A percentile compares a stretch with the other conserved stretches of the same genome.
These are phyloP conservation scores for Perccottus glenii DNA, from an alignment of 2,113 vertebrate genomes.

Conservation along the genomic window DNA sequence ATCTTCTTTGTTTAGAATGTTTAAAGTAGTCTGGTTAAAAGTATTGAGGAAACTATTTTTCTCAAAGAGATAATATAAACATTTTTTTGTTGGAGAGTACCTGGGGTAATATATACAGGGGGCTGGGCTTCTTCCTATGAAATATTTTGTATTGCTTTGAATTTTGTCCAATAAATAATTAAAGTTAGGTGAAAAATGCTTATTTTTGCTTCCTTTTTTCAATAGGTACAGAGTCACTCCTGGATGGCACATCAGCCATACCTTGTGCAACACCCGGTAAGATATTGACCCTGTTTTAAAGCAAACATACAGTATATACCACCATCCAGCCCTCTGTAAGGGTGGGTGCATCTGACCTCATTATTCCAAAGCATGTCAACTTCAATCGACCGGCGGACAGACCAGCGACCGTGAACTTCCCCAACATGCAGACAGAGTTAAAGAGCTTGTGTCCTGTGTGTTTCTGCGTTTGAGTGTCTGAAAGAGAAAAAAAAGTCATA, in stretches of 20 bases:
- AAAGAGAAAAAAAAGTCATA: constrained; percentile 55
- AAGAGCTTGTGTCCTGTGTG: constrained; percentile 38
- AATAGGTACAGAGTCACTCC: constrained; percentile 95
- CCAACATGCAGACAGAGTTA: constrained; percentile 28
- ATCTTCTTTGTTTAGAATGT: too few relatives aligned
- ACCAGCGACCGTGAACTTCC: constrained; percentile 37
- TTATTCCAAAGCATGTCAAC: constrained; percentile 25
- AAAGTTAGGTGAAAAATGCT: too few relatives aligned
- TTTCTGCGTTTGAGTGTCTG: constrained; percentile 19
- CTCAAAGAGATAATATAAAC: too few relatives aligned
- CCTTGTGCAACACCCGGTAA: constrained; percentile 98
- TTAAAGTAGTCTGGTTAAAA: too few relatives aligned
- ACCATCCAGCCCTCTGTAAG: constrained; percentile 35
- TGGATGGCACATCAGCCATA: constrained; percentile 98
- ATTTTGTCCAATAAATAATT: too few relatives aligned
- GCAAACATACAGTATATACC: neutral
- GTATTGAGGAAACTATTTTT: too few relatives aligned
- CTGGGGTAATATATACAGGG: too few relatives aligned
- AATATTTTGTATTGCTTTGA: too few relatives aligned
- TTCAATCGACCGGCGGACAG: constrained; percentile 62
- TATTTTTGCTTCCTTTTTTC: neutral
- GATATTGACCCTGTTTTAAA: constrained; percentile 50
- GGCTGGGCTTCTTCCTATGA: too few relatives aligned
- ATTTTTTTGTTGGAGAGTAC: too few relatives aligned
- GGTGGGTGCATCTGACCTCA: constrained; percentile 58